Evolutionary conservation across 2,113 vertebrate species (phyloP).

Genomic region (Acrocephalus arundinaceus): DNA sequence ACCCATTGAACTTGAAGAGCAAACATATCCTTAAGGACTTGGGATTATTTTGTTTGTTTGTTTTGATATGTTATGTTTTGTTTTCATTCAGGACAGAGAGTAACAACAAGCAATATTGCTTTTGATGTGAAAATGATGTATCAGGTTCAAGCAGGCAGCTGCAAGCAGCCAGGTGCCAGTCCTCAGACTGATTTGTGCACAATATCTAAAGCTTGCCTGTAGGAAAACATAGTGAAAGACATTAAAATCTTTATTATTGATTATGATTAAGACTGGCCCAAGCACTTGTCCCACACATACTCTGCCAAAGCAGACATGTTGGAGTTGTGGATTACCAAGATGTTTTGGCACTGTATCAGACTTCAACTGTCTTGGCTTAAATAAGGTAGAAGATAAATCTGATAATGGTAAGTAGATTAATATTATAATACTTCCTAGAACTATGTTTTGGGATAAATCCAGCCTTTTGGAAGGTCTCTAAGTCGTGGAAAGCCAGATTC

Average conservation of each 20-base stretch:
- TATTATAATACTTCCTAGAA: constrained; percentile 29
- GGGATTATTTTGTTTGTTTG: background rate
- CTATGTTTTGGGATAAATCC: background rate
- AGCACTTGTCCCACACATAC: background rate
- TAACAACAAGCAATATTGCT: background rate
- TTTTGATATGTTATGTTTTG: background rate
- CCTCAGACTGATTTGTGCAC: background rate
- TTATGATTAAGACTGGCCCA: background rate
- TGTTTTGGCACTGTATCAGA: background rate
- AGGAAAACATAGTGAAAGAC: background rate
- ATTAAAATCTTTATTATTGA: background rate
- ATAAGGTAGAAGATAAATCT: background rate
- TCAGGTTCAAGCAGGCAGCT: background rate
- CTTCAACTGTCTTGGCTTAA: constrained; percentile 3
- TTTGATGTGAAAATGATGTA: background rate
- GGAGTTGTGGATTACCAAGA: background rate
- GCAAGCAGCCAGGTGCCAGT: background rate
- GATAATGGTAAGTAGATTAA: background rate
- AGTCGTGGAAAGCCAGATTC: background rate
- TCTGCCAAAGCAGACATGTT: background rate
- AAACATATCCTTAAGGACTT: background rate
- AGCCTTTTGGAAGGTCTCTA: background rate
- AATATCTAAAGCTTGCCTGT: background rate
- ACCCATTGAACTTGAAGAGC: background rate
- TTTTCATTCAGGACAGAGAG: background rate